A percentile compares a stretch with the other conserved stretches of the same genome.
Evolutionary conservation across 2,113 vertebrate species (phyloP).

Genomic region (Phaethornis superciliosus): DNA sequence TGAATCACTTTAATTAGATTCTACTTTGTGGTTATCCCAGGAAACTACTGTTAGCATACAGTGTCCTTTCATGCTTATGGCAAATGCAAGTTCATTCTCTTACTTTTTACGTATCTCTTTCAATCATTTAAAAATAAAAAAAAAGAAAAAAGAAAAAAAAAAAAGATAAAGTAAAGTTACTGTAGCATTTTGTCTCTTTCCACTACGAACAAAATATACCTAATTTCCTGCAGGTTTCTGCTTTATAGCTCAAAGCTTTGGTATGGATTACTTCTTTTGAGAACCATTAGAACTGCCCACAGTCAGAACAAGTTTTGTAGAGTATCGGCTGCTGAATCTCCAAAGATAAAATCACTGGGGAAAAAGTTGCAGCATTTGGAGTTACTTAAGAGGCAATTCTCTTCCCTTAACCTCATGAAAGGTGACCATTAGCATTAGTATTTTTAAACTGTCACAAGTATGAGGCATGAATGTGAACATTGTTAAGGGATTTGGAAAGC

Average conservation of each 20-base stretch:
- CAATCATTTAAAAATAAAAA: not conserved
- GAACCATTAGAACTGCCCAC: slow-evolving; percentile 35
- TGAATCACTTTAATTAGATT: slow-evolving; percentile 54
- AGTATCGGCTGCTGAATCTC: slow-evolving; percentile 20
- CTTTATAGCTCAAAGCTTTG: slow-evolving; percentile 38
- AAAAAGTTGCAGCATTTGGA: not conserved
- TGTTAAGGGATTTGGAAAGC: not conserved
- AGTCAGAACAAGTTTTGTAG: slow-evolving; percentile 32
- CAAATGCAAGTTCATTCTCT: not conserved
- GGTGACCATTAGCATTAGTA: not conserved
- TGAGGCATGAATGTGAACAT: not conserved
- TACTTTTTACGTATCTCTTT: slow-evolving; percentile 40
- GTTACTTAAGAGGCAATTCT: not conserved
- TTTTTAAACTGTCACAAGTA: not conserved
- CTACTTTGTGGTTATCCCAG: slow-evolving; percentile 19
- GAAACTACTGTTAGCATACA: not conserved
- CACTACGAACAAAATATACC: slow-evolving; percentile 43
- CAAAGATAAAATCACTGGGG: slow-evolving; percentile 1
- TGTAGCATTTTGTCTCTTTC: slow-evolving; percentile 14
- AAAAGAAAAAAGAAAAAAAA: accelerated
- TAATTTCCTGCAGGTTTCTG: slow-evolving; percentile 52
- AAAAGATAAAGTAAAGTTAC: not conserved
- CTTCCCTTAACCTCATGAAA: not conserved
- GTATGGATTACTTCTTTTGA: slow-evolving; percentile 40
- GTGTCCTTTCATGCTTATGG: not conserved